Conservation (phyloP, 2,797 vertebrate species). For the Sebastes matsubarae region DNA sequence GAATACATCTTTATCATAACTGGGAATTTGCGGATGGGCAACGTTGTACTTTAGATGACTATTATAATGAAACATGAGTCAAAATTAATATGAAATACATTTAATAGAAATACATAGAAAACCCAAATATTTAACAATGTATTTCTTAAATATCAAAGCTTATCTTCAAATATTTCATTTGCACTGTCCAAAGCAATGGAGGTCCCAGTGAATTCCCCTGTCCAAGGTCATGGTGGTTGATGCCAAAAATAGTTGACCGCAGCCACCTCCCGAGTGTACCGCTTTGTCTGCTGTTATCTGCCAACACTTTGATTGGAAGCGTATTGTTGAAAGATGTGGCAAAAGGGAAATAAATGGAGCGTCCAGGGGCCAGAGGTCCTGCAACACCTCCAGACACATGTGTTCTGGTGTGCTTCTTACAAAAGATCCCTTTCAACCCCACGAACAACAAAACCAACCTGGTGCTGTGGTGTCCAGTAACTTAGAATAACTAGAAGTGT, state of each 20-base stretch:
- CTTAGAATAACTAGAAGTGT: no score
- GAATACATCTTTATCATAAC: background rate
- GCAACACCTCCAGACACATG: conserved; percentile 15
- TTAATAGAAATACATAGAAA: conserved; percentile 26
- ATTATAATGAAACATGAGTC: conserved; percentile 17
- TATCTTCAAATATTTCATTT: conserved; percentile 26
- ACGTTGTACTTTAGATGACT: background rate
- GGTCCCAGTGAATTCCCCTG: conserved; percentile 84
- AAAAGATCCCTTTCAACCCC: background rate
- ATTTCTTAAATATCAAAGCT: background rate
- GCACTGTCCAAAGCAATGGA: conserved; percentile 52
- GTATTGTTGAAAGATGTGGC: conserved; percentile 89
- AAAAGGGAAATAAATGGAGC: conserved; percentile 75
- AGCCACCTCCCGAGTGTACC: conserved; percentile 84
- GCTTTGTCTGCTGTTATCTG: conserved; percentile 93
- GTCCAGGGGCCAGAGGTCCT: conserved; percentile 53
- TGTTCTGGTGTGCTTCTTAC: background rate
- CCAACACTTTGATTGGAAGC: conserved; percentile 88
- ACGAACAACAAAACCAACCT: background rate
- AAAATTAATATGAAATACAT: conserved; percentile 13
- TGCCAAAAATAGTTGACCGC: conserved; percentile 93
- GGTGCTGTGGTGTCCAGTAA: background rate
- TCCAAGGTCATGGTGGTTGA: conserved; percentile 89
- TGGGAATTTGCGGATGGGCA: no score
- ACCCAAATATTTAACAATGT: background rate